These are phyloP conservation scores for Magallana gigas DNA, from an alignment of 1,140 invertebrate species.

Conservation along the genomic window DNA sequence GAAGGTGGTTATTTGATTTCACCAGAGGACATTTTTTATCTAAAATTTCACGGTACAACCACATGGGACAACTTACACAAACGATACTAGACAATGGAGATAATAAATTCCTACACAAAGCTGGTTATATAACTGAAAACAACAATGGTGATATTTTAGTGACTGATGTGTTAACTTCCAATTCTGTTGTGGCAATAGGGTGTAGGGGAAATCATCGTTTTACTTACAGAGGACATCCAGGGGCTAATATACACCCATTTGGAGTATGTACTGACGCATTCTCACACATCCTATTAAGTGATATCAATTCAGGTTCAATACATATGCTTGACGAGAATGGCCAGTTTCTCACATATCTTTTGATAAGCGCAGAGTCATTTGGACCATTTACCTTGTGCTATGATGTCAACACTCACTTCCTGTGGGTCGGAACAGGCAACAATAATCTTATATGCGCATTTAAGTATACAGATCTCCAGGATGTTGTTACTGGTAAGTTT, in stretches of 20 bases:
- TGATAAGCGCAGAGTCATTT: neutral
- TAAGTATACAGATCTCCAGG: neutral
- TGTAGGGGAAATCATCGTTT: neutral
- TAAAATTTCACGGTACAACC: neutral
- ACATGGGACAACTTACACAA: neutral
- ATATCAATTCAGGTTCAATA: neutral
- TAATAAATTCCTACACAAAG: neutral
- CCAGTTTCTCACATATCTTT: neutral
- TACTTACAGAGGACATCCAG: neutral
- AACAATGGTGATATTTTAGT: neutral
- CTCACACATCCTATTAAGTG: neutral
- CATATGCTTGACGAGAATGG: neutral
- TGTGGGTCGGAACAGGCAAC: neutral
- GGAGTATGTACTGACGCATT: neutral
- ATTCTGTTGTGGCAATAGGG: neutral
- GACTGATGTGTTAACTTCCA: neutral
- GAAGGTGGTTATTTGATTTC: neutral
- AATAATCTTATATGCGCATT: neutral
- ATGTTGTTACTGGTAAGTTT: no score
- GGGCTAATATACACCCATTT: neutral
- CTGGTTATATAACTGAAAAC: neutral
- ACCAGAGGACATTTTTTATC: neutral
- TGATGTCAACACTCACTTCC: neutral
- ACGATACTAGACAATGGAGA: neutral
- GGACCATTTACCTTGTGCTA: neutral